Evolutionary conservation across 1,140 invertebrate species (phyloP).

Genomic region (Pseudobourletiella spinata): DNA sequence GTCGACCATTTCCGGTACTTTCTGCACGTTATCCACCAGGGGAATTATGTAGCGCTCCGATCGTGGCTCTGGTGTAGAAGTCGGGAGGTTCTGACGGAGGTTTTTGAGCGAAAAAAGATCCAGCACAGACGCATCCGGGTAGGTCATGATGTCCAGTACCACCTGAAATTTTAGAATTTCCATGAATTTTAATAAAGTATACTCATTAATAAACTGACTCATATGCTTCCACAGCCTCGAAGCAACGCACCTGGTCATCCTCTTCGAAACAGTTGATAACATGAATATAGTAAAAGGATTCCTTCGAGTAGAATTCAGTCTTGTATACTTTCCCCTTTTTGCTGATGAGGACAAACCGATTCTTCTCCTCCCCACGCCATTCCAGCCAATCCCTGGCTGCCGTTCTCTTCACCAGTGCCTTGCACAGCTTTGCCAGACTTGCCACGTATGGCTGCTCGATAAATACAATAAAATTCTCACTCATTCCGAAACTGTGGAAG

Average conservation of each 20-base stretch:
- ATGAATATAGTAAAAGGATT: slow-evolving; percentile 49
- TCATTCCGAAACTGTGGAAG: slow-evolving; percentile 33
- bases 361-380: slow-evolving; percentile 42
- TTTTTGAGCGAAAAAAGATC: slow-evolving; percentile 40
- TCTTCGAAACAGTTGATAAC: slow-evolving; percentile 49
- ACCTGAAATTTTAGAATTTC: slow-evolving; percentile 29
- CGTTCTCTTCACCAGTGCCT: slow-evolving; percentile 18
- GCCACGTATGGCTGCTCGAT: slow-evolving; percentile 29
- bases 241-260: slow-evolving; percentile 38
- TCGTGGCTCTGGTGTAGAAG: slow-evolving; percentile 29
- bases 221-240: not conserved
- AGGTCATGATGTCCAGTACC: slow-evolving; percentile 40
- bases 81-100: slow-evolving; percentile 36
- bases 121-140: slow-evolving; percentile 40
- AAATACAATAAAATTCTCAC: slow-evolving; percentile 27
- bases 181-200: slow-evolving; percentile 1
- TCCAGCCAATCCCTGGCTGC: slow-evolving; percentile 40
- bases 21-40: slow-evolving; percentile 30
- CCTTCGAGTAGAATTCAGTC: slow-evolving; percentile 40
- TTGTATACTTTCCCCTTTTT: slow-evolving; percentile 42
- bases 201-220: not conserved
- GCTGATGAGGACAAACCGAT: slow-evolving; percentile 43
- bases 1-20: slow-evolving; percentile 11
- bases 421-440: slow-evolving; percentile 10
- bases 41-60: slow-evolving; percentile 39